phyloP scores from a whole-genome alignment of 2,113 vertebrate genomes.

The Scytalopus superciliaris region DNA sequence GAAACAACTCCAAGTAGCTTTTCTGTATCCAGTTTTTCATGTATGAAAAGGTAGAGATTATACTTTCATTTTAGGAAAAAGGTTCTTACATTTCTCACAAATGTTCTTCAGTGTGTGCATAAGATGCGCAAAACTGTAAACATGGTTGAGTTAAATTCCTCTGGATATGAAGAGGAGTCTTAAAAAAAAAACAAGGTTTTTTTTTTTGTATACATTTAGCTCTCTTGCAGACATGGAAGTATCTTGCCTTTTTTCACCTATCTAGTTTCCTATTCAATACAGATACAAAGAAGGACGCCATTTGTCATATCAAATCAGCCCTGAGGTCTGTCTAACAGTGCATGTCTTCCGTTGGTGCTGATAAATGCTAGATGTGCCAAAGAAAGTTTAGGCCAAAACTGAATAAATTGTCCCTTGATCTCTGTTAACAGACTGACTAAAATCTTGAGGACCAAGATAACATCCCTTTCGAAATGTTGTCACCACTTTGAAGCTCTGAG shows the following conservation, averaged over 20 bases:
- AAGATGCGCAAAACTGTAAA: neutral
- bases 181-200: neutral
- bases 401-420: neutral
- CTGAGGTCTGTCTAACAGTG: neutral
- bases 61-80: neutral
- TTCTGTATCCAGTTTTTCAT: neutral
- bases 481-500: neutral
- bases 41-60: neutral
- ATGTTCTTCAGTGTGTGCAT: neutral
- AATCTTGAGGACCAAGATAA: neutral
- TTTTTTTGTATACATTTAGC: neutral
- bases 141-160: neutral
- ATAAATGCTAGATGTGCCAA: neutral
- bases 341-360: neutral
- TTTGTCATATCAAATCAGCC: neutral
- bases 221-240: neutral
- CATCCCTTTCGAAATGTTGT: neutral
- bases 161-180: neutral
- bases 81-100: neutral
- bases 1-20: neutral
- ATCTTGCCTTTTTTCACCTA: neutral
- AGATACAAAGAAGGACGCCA: neutral
- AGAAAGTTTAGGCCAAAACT: neutral
- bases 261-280: neutral
- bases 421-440: neutral